phyloP scores from a whole-genome alignment of 2,888 invertebrate genomes.

The Trilocha varians region DNA sequence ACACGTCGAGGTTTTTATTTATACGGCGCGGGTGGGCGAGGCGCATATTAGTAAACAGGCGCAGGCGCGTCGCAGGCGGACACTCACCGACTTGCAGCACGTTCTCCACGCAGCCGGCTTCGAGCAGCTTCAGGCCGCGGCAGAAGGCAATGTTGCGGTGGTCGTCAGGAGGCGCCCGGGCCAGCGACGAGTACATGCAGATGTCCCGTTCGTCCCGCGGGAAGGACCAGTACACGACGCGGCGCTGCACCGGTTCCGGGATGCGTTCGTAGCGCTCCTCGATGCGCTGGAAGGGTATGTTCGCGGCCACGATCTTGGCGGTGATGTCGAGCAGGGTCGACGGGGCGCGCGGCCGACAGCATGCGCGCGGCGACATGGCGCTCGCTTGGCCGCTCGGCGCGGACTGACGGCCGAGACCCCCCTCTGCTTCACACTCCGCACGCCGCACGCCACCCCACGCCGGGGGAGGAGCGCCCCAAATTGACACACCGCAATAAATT shows the following conservation, averaged over 20 bases:
- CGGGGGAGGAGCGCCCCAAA: constrained; percentile 61
- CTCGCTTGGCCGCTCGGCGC: constrained; percentile 70
- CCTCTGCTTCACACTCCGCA: constrained; percentile 25
- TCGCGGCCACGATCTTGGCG: constrained; percentile 87
- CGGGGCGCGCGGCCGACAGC: constrained; percentile 75
- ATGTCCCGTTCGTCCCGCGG: constrained; percentile 90
- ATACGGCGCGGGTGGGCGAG: constrained; percentile 72
- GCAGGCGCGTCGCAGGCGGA: constrained; percentile 55
- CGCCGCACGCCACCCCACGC: constrained; percentile 26
- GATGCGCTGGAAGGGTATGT: constrained; percentile 88
- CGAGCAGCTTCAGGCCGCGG: constrained; percentile 87
- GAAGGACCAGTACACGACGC: constrained; percentile 92
- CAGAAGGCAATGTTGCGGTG: constrained; percentile 88
- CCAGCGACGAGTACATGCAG: constrained; percentile 90
- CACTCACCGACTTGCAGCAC: constrained; percentile 92
- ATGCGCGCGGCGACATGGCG: constrained; percentile 70
- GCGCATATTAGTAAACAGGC: constrained; percentile 73
- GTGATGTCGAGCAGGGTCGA: constrained; percentile 87
- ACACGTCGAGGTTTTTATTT: constrained; percentile 73
- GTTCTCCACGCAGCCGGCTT: constrained; percentile 86
- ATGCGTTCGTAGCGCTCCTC: constrained; percentile 90
- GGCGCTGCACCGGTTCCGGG: constrained; percentile 89
- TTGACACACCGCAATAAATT: constrained; percentile 68
- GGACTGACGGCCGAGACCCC: constrained; percentile 51
- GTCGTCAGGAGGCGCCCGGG: constrained; percentile 76